A percentile compares a stretch with the other conserved stretches of the same genome.
These are phyloP conservation scores for Bugulina stolonifera DNA, from an alignment of 2,888 invertebrate genomes.

Conservation along the genomic window DNA sequence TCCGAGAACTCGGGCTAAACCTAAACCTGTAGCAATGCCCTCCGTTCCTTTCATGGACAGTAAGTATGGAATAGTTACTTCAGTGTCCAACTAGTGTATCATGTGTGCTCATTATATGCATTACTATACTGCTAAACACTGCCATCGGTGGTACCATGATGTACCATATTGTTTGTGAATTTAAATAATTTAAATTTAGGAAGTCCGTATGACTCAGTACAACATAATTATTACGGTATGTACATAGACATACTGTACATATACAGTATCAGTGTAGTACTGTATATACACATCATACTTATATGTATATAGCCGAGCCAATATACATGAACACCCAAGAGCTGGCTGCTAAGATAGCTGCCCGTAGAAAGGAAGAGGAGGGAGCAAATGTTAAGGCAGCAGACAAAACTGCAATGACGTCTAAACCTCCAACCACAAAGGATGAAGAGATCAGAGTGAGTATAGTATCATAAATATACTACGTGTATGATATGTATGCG, in stretches of 20 bases:
- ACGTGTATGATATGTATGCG: no score
- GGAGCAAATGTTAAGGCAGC: not conserved
- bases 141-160: no score
- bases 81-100: not conserved
- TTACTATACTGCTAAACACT: no score
- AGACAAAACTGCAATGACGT: not conserved
- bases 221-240: no score
- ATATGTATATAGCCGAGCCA: slow-evolving; percentile 33
- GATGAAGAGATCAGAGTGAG: slow-evolving; percentile 18
- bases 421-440: slow-evolving; percentile 9
- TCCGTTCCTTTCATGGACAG: slow-evolving; percentile 26
- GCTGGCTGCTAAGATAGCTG: slow-evolving; percentile 34
- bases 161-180: no score
- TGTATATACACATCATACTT: no score
- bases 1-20: slow-evolving; percentile 24
- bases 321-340: slow-evolving; percentile 45
- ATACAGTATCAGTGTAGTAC: no score
- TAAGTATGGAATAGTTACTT: not conserved
- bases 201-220: no score
- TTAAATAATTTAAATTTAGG: no score
- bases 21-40: slow-evolving; percentile 24
- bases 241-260: no score
- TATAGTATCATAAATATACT: not conserved
- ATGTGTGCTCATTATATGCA: no score
- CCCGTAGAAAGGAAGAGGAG: slow-evolving; percentile 33